Percentiles rank a stretch among this genome's conserved stretches.
Conservation (phyloP, 2,797 vertebrate species). For the Pipistrellus pipistrellus region DNA sequence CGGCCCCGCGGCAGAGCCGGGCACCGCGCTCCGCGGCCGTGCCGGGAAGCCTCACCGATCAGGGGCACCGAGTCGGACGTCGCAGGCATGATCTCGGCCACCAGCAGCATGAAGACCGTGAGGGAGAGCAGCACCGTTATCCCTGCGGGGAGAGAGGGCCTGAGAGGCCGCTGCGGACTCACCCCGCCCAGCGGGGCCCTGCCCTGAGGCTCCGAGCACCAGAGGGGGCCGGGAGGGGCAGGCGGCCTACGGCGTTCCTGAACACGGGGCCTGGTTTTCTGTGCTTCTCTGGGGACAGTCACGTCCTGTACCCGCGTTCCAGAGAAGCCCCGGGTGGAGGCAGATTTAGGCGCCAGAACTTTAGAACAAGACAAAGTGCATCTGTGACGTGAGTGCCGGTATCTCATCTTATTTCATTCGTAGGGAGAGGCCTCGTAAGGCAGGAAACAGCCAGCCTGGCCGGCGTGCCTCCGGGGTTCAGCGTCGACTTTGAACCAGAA, state of each 20-base stretch:
- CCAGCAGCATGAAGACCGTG: slow-evolving; percentile 97
- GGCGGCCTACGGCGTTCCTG: rapidly evolving
- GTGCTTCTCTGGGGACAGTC: background rate
- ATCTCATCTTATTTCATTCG: background rate
- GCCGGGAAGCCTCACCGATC: slow-evolving; percentile 91
- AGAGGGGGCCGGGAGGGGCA: no score
- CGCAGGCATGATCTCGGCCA: slow-evolving; percentile 97
- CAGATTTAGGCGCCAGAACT: background rate
- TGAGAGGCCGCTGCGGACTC: background rate
- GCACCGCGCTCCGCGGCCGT: rapidly evolving
- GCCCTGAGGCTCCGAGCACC: background rate
- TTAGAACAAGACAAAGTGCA: background rate
- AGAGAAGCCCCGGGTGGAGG: background rate
- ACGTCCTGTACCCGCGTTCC: background rate
- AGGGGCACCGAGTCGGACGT: slow-evolving; percentile 97
- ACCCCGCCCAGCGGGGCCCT: background rate
- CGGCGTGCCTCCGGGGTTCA: no score
- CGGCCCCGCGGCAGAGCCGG: background rate
- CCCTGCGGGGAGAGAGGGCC: slow-evolving; percentile 88
- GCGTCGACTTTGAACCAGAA: no score
- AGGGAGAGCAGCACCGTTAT: slow-evolving; percentile 97
- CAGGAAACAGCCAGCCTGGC: background rate
- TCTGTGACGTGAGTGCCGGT: background rate
- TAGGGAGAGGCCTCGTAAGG: background rate
- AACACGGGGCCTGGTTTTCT: background rate